Evolutionary conservation across 2,797 vertebrate genomes (phyloP).

Genomic region (Enteromius anoplus): DNA sequence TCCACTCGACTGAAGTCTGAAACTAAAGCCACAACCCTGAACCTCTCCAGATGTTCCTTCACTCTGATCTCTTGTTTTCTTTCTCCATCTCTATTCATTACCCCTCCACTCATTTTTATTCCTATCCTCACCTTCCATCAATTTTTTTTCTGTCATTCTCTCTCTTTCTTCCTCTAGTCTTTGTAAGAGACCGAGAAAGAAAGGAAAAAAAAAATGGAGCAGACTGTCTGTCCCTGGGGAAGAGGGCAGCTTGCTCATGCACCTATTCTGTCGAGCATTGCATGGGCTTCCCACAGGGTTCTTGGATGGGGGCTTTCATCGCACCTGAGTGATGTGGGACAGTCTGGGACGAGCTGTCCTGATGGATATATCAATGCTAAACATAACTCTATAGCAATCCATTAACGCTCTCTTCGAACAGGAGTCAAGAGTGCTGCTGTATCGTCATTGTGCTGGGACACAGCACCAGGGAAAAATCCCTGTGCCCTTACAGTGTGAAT

Average conservation of each 20-base stretch:
- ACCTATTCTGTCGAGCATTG: conserved; percentile 66
- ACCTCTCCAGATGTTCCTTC: conserved; percentile 3
- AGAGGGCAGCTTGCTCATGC: conserved; percentile 63
- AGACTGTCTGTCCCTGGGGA: conserved; percentile 28
- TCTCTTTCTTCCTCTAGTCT: conserved; percentile 41
- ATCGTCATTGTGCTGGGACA: conserved; percentile 22
- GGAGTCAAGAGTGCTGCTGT: conserved; percentile 1
- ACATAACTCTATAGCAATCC: conserved; percentile 37
- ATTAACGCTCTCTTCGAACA: conserved; percentile 35
- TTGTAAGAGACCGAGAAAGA: conserved; percentile 12
- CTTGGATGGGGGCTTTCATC: conserved; percentile 64
- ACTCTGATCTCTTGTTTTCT: conserved; percentile 53
- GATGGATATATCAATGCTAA: conserved; percentile 38
- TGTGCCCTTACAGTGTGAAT: background rate
- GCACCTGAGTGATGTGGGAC: conserved; percentile 59
- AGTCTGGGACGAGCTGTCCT: conserved; percentile 36
- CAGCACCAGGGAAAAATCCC: background rate
- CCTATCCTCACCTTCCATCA: conserved; percentile 40
- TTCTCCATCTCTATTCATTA: conserved; percentile 30
- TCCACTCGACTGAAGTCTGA: conserved; percentile 5
- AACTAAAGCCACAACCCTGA: background rate
- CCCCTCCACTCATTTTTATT: conserved; percentile 31
- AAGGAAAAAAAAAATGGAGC: conserved; percentile 35
- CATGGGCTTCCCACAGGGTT: conserved; percentile 33
- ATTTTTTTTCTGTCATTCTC: conserved; percentile 28